These are phyloP conservation scores for Cetonia aurata DNA, from an alignment of 2,888 invertebrate genomes.

Conservation along the genomic window DNA sequence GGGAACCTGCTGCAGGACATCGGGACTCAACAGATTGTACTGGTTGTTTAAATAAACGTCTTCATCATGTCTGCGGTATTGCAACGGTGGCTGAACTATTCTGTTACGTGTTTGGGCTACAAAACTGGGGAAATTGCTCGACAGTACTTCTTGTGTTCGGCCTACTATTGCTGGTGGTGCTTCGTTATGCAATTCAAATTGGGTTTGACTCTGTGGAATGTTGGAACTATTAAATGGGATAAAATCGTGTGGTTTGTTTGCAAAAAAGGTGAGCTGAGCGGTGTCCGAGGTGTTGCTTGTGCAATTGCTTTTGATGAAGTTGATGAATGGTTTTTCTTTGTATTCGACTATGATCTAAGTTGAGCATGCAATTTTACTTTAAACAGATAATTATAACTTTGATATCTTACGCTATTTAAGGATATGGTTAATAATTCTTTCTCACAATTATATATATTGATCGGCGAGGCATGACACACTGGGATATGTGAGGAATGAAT, in stretches of 20 bases:
- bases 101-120: slow-evolving; percentile 19
- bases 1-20: slow-evolving; percentile 17
- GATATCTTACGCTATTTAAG: no score
- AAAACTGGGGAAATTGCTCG: slow-evolving; percentile 36
- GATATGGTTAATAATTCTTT: no score
- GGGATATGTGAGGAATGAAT: no score
- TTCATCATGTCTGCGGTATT: neutral
- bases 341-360: no score
- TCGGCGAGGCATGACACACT: no score
- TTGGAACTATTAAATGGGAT: slow-evolving; percentile 37
- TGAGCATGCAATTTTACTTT: no score
- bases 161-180: slow-evolving; percentile 36
- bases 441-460: no score
- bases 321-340: no score
- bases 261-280: no score
- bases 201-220: slow-evolving; percentile 39
- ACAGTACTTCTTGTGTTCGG: slow-evolving; percentile 27
- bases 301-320: neutral
- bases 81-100: neutral
- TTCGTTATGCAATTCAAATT: slow-evolving; percentile 34
- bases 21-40: slow-evolving; percentile 19
- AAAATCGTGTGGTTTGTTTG: slow-evolving; percentile 20
- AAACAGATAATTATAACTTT: no score
- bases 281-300: neutral
- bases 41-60: slow-evolving; percentile 27